Evolutionary conservation across 2,113 vertebrate species (phyloP), one percentile per base, ranked within the genome.

Genomic region (Eptatretus burgeri): DNA sequence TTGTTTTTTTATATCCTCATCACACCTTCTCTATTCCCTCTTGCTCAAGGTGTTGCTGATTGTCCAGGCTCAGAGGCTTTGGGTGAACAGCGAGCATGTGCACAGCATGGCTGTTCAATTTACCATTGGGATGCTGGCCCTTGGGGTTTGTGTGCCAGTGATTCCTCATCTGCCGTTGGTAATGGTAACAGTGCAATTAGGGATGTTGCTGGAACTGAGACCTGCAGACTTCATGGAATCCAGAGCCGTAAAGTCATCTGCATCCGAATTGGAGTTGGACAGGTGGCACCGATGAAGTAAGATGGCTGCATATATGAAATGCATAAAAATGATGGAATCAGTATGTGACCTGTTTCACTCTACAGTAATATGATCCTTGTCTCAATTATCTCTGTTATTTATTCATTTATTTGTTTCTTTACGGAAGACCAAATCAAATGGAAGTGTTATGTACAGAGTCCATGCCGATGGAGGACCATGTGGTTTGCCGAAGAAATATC

Each of bases 231-330:
- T 1, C 73, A 77, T 10, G 91, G 89, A 5, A 67, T 82, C 9
- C 85, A 93, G 74, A 82, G 71, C 0, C 81, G 89, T 63, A 83
- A 73, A 51, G 77, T 82, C 64, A 77, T 70, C 74, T 98, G 91
- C 71, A 65, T 78, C 68, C 91, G 79, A 74, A 78, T 70, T 70
- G 77, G 75, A 9, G 67, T 72, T 41, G 83, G 83, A 66, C 76
- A 80, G n/a, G 81, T 91, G 53, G 68, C 78, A 53, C 72, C 69
- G 66, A 94, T 84, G 78, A 88, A 87, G 91, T 95, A 81, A 60
- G 56, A n/a, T 11, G 9, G 56, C 56, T 10, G 56, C 12, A 41
- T 3, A 41, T 41, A 41, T 41, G 27, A 41, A 41, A 41, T 41
- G 3, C 7, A 41, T 41, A 41, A 41, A 41, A 41, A 41, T 41